phyloP scores from a whole-genome alignment of 1,140 invertebrate genomes.

The Lucilia cuprina region DNA sequence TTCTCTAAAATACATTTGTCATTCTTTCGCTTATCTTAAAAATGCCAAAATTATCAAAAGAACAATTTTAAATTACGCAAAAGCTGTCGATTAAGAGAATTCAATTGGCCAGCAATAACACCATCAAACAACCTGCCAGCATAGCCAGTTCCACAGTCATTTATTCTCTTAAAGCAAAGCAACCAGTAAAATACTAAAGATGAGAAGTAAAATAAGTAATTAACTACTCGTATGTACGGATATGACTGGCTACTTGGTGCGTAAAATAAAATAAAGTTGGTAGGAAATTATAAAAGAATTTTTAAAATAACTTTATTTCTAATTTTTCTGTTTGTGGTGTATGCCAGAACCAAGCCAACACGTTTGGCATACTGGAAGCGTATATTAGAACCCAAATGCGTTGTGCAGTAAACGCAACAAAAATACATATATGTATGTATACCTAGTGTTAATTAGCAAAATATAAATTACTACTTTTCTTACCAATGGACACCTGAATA shows the following conservation, averaged over 20 bases:
- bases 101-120: constrained; percentile 7
- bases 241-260: background rate
- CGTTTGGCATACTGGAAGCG: background rate
- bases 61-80: constrained; percentile 34
- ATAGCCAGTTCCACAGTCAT: background rate
- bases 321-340: background rate
- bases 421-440: background rate
- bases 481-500: background rate
- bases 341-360: background rate
- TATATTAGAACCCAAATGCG: background rate
- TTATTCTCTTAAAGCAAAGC: background rate
- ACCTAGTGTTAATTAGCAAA: background rate
- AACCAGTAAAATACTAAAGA: background rate
- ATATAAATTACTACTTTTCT: background rate
- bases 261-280: background rate
- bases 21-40: constrained; percentile 12
- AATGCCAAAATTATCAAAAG: constrained; percentile 31
- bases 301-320: constrained; percentile 1
- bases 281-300: background rate
- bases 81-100: background rate
- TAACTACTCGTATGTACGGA: background rate
- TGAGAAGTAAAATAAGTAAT: background rate
- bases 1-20: constrained; percentile 25
- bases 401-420: background rate
- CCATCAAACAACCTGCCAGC: background rate